Percentiles rank a stretch among this genome's conserved stretches.
phyloP scores from a whole-genome alignment of 2,888 invertebrate species.

The Drosophila anomalata region DNA sequence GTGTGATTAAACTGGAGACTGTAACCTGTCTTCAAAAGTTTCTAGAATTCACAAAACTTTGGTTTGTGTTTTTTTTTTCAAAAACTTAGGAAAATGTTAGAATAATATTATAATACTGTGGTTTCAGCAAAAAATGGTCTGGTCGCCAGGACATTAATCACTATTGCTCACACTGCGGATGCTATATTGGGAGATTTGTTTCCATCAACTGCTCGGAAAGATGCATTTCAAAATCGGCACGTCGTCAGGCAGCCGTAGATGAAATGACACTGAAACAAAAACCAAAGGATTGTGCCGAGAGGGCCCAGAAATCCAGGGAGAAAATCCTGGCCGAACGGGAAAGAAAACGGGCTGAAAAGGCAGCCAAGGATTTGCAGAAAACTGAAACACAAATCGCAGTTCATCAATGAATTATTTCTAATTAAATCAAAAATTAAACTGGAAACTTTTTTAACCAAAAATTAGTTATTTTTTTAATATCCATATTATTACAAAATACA shows the following conservation, averaged over 20 bases:
- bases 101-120: not conserved
- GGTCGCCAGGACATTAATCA: constrained; percentile 80
- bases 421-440: not conserved
- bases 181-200: constrained; percentile 80
- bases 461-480: not conserved
- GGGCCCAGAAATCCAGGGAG: constrained; percentile 68
- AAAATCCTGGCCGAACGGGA: constrained; percentile 54
- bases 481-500: not conserved
- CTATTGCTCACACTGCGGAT: constrained; percentile 81
- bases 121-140: constrained; percentile 69
- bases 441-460: not conserved
- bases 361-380: constrained; percentile 23
- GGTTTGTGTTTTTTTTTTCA: constrained; percentile 49
- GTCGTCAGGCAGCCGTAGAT: constrained; percentile 68
- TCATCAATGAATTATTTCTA: not conserved
- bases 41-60: constrained; percentile 63
- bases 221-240: constrained; percentile 70
- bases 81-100: not conserved
- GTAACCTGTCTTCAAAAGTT: constrained; percentile 77
- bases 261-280: constrained; percentile 69
- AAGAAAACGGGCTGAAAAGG: constrained; percentile 44
- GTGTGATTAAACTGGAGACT: constrained; percentile 71
- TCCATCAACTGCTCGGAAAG: constrained; percentile 66
- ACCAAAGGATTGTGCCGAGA: constrained; percentile 74
- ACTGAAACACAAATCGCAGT: constrained; percentile 40